A percentile compares a stretch with the other conserved stretches of the same genome.
Conservation (phyloP, 1,140 invertebrate species). For the Halyomorpha halys region DNA sequence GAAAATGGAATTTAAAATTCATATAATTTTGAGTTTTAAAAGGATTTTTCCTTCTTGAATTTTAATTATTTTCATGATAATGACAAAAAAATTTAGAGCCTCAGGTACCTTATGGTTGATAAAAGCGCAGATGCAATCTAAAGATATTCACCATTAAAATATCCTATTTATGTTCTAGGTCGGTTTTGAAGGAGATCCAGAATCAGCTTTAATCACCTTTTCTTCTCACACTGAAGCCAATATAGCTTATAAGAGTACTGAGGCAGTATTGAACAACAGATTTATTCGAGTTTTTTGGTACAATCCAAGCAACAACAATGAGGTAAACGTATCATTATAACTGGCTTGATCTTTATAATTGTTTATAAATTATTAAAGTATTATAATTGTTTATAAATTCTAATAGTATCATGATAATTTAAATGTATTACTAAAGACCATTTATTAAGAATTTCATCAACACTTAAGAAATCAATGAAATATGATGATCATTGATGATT, state of each 20-base stretch:
- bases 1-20: too few relatives aligned
- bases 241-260: constrained; percentile 84
- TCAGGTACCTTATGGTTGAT: not conserved
- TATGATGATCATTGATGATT: too few relatives aligned
- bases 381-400: too few relatives aligned
- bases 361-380: too few relatives aligned
- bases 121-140: not conserved
- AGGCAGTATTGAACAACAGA: constrained; percentile 91
- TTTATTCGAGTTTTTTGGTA: constrained; percentile 80
- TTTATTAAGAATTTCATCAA: too few relatives aligned
- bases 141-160: constrained; percentile 2
- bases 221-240: constrained; percentile 78
- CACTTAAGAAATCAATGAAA: too few relatives aligned
- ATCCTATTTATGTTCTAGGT: constrained; percentile 43
- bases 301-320: constrained; percentile 35
- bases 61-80: not conserved
- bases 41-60: not conserved
- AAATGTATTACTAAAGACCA: too few relatives aligned
- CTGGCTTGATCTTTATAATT: too few relatives aligned
- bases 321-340: not conserved
- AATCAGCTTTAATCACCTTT: constrained; percentile 87
- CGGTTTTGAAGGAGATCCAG: constrained; percentile 78
- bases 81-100: too few relatives aligned
- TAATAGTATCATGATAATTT: too few relatives aligned
- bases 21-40: too few relatives aligned